Evolutionary conservation across 2,888 invertebrate species (phyloP).

Genomic region (Melanotus villosus): DNA sequence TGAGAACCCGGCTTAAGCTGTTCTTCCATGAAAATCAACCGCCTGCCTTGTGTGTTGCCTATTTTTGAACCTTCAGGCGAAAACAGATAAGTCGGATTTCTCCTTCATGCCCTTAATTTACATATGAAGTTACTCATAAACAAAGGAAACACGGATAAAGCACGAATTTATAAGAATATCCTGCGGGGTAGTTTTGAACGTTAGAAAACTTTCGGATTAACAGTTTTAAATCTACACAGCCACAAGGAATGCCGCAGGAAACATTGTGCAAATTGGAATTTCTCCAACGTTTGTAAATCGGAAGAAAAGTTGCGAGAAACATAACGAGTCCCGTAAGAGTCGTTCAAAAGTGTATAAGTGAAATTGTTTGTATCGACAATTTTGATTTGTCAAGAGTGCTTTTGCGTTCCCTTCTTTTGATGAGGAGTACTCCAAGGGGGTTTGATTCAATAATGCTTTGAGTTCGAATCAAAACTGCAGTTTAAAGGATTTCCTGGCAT

Average conservation of each 20-base stretch:
- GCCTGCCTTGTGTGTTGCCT: too few species aligned
- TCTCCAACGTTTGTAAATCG: background rate
- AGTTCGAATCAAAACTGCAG: too few species aligned
- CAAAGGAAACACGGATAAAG: background rate
- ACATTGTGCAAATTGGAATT: slow-evolving; percentile 3
- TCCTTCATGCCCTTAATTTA: slow-evolving; percentile 7
- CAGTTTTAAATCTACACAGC: background rate
- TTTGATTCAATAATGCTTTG: too few species aligned
- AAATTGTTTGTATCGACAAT: slow-evolving; percentile 21
- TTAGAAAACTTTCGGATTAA: background rate
- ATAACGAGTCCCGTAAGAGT: slow-evolving; percentile 14
- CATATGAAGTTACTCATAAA: slow-evolving; percentile 15
- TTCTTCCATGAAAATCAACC: too few species aligned
- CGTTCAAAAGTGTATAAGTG: slow-evolving; percentile 1
- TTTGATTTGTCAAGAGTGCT: slow-evolving; percentile 3
- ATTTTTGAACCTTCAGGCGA: too few species aligned
- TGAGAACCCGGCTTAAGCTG: too few species aligned
- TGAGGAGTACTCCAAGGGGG: too few species aligned
- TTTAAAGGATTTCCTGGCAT: too few species aligned
- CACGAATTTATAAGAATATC: background rate
- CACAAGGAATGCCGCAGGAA: background rate
- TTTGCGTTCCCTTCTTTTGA: background rate
- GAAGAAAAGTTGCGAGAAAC: background rate
- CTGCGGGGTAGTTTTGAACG: background rate
- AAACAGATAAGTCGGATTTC: too few species aligned